Conservation (phyloP, 2,113 vertebrate species). For the Gadus chalcogrammus region DNA sequence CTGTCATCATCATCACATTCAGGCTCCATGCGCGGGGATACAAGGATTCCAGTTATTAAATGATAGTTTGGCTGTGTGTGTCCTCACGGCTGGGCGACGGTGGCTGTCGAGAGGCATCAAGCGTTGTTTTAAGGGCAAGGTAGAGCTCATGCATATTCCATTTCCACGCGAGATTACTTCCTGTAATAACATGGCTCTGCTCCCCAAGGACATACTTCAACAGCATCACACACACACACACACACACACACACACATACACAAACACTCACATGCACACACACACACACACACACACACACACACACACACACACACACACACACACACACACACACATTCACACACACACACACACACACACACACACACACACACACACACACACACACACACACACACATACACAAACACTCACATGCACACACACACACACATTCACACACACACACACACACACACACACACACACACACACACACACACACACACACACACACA, state of each 20-base stretch:
- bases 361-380: no score
- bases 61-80: constrained; percentile 31
- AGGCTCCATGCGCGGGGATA: constrained; percentile 54
- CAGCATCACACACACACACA: constrained; percentile 11
- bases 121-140: constrained; percentile 66
- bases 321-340: background rate
- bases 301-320: constrained; percentile 8
- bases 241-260: constrained; percentile 24
- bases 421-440: no score
- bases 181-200: constrained; percentile 54
- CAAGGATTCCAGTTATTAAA: constrained; percentile 49
- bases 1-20: constrained; percentile 40
- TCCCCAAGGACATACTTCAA: constrained; percentile 62
- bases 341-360: no score
- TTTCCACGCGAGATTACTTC: constrained; percentile 64
- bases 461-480: no score
- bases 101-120: constrained; percentile 31
- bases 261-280: constrained; percentile 25
- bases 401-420: no score
- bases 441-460: no score
- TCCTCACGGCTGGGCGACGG: constrained; percentile 32
- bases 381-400: no score
- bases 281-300: constrained; percentile 7
- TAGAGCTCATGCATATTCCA: constrained; percentile 71
- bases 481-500: background rate